phyloP scores from a whole-genome alignment of 2,797 vertebrate genomes.

The Lithobates pipiens region DNA sequence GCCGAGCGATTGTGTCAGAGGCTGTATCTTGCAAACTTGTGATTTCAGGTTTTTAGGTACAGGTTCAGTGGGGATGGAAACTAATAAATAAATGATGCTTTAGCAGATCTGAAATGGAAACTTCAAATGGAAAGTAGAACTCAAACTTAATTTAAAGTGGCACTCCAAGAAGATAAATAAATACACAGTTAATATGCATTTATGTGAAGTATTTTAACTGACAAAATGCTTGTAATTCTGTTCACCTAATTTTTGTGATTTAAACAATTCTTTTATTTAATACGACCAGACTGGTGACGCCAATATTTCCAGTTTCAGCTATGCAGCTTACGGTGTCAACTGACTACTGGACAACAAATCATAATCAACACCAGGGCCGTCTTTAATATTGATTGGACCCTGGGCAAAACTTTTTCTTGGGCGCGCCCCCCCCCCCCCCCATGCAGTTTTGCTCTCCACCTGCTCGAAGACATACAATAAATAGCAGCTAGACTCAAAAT shows the following conservation, averaged over 20 bases:
- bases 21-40: slow-evolving; percentile 42
- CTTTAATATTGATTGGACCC: too few species aligned
- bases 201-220: background rate
- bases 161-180: background rate
- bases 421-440: too few species aligned
- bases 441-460: too few species aligned
- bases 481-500: too few species aligned
- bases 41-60: slow-evolving; percentile 40
- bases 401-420: too few species aligned
- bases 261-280: background rate
- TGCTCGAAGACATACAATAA: too few species aligned
- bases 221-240: background rate
- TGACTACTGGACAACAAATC: background rate
- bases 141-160: background rate
- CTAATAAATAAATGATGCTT: slow-evolving; percentile 30
- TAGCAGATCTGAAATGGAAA: background rate
- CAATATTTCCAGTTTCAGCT: background rate
- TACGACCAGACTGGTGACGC: background rate
- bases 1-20: slow-evolving; percentile 47
- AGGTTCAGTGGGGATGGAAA: slow-evolving; percentile 8
- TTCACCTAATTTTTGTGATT: background rate
- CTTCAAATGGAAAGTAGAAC: background rate
- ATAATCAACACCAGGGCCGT: background rate
- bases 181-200: background rate
- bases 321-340: background rate